Evolutionary conservation across 2,888 invertebrate species (phyloP).

Genomic region (Drosophila longiperda): DNA sequence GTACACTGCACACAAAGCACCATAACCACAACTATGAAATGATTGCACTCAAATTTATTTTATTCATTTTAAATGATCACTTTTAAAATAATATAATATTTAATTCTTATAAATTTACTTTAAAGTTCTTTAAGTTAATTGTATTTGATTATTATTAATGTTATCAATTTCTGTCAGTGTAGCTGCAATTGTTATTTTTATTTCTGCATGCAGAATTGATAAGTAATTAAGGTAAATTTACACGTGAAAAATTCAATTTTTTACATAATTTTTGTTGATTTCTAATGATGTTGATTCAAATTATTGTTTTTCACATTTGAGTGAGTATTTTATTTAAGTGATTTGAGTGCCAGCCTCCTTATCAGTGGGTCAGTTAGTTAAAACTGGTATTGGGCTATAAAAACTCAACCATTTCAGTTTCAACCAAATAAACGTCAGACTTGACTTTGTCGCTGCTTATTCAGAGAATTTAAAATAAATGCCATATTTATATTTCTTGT

Average conservation of each 20-base stretch:
- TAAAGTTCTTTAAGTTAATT: not conserved
- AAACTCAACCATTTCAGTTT: slow-evolving; percentile 67
- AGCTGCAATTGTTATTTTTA: slow-evolving; percentile 18
- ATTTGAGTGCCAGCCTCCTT: slow-evolving; percentile 39
- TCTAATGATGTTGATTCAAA: slow-evolving; percentile 6
- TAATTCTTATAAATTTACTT: not conserved
- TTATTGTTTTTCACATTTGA: not conserved
- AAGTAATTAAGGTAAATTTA: not conserved
- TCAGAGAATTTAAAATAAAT: slow-evolving; percentile 9
- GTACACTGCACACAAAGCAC: not conserved
- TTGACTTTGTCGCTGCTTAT: slow-evolving; percentile 6
- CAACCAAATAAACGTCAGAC: slow-evolving; percentile 16
- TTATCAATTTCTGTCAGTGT: not conserved
- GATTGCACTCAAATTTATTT: not conserved
- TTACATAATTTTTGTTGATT: not conserved
- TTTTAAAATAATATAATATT: not conserved
- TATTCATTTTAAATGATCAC: not conserved
- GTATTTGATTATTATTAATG: not conserved
- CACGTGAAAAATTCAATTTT: slow-evolving; percentile 9
- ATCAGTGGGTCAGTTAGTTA: slow-evolving; percentile 63
- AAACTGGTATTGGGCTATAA: slow-evolving; percentile 67
- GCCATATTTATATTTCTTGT: not conserved
- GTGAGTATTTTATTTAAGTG: not conserved
- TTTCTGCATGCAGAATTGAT: not conserved
- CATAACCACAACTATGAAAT: not conserved